Base-by-base conservation (phyloP, 2,113 vertebrate species). In the Lathamus discolor region DNA sequence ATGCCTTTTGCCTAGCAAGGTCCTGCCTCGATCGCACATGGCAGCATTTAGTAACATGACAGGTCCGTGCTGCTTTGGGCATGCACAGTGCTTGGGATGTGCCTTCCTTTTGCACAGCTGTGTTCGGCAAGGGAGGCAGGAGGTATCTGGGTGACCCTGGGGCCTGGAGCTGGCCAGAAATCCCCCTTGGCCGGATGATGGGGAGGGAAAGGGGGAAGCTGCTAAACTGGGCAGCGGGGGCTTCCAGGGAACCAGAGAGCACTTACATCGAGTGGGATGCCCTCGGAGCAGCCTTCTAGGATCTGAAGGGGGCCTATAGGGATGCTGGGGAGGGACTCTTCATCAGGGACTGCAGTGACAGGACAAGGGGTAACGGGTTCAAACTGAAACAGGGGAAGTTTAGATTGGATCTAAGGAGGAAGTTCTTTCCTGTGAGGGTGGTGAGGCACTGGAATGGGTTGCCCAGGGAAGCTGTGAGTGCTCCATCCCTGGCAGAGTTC, bases 201-300 rank as follows among this genome's bases (percentile, higher is more conserved):
- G n/a, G 54, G 18, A 80, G 16, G 11, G 10, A 6, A 81, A 55
- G 8, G 0, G 8, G 18, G 11, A 6, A 66, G 37, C n/a, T 52
- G 57, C 43, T 70, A 16, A 84, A 46, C 3, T 7, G 46, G 63
- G 51, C 49, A n/a, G 22, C 13, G 17, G 15, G 20, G 31, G n/a
- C 31, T 89, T 29, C 69, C 33, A 17, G 33, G 79, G 67, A 83
- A 83, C 25, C 35, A 33, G 17, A 61, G 39, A 54, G 18, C 44
- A 23, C 0, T 0, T 13, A 25, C 7, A 3, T 6, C 2, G 15
- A 55, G 13, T 20, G 63, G 44, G 44, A 23, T 43, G 41, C 15
- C 41, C 41, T 43, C 41, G 6, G 12, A 43, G 41, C 41, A 43
- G 41, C 41, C 41, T 43, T 43, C 41, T 15, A 43, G 41, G 12